Evolutionary conservation across 2,888 invertebrate species (phyloP).

Genomic region (Phaonia tiefii): DNA sequence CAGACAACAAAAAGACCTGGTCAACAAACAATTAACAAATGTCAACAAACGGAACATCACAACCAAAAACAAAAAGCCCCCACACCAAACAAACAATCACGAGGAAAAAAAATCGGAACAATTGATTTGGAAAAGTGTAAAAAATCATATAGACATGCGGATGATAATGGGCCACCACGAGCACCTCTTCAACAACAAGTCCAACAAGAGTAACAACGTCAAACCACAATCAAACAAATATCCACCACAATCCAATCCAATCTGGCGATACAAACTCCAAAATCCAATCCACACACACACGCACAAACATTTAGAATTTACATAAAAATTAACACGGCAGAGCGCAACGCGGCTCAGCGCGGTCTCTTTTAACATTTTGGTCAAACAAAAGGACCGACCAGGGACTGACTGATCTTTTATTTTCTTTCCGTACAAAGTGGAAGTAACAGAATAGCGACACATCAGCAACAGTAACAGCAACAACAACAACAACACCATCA

Average conservation of each 20-base stretch:
- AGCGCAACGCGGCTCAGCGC: background rate
- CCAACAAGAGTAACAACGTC: too few species aligned
- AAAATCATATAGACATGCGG: slow-evolving; percentile 55
- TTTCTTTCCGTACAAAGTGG: slow-evolving; percentile 3
- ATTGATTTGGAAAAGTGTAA: slow-evolving; percentile 62
- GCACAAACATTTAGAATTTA: slow-evolving; percentile 1
- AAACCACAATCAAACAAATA: slow-evolving; percentile 32
- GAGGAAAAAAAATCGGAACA: slow-evolving; percentile 38
- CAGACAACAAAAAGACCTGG: slow-evolving; percentile 36
- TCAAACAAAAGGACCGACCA: slow-evolving; percentile 37
- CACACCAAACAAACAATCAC: slow-evolving; percentile 17
- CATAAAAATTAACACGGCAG: slow-evolving; percentile 36
- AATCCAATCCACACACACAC: background rate
- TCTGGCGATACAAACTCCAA: background rate
- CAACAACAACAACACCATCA: slow-evolving; percentile 33
- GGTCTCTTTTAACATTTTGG: slow-evolving; percentile 30
- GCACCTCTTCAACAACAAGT: background rate
- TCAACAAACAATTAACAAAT: slow-evolving; percentile 66
- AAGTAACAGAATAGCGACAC: slow-evolving; percentile 34
- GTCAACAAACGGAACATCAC: slow-evolving; percentile 58
- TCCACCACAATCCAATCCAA: background rate
- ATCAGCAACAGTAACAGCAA: background rate
- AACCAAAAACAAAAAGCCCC: slow-evolving; percentile 38
- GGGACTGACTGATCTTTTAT: background rate
- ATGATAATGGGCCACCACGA: background rate